Evolutionary conservation across 2,797 vertebrate species (phyloP).

Genomic region (Meriones psammophilus): DNA sequence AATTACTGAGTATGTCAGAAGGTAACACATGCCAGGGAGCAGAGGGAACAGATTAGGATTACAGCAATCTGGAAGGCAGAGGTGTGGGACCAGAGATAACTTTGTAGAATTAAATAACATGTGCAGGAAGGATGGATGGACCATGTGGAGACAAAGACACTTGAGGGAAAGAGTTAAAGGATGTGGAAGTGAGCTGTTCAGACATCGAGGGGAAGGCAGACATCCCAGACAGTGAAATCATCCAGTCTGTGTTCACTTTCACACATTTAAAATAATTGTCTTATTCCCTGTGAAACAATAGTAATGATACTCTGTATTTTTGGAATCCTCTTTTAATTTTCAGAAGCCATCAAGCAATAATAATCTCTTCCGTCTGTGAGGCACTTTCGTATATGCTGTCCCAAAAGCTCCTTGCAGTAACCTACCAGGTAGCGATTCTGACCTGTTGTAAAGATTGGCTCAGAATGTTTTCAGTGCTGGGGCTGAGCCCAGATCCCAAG

Average conservation of each 20-base stretch:
- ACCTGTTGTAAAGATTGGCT: neutral
- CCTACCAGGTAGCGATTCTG: neutral
- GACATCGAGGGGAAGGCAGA: neutral
- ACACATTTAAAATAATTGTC: conserved; percentile 49
- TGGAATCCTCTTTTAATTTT: conserved; percentile 52
- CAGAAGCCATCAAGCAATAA: neutral
- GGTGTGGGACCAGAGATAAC: neutral
- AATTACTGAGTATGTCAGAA: neutral
- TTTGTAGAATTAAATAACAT: neutral
- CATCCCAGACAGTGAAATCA: neutral
- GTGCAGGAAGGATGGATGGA: neutral
- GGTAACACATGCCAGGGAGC: neutral
- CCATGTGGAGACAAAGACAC: neutral
- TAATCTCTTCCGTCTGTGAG: conserved; percentile 7
- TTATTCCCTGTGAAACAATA: neutral
- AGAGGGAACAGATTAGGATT: neutral
- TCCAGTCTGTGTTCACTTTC: neutral
- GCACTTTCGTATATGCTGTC: neutral
- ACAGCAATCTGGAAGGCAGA: neutral
- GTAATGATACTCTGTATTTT: neutral
- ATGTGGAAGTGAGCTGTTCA: neutral
- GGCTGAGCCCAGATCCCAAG: neutral
- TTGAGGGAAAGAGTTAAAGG: neutral
- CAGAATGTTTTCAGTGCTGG: neutral
- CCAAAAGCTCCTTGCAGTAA: neutral